A percentile compares a stretch with the other conserved stretches of the same genome.
These are phyloP conservation scores for Gerris lacustris DNA, from an alignment of 2,888 invertebrate species.

Conservation along the genomic window DNA sequence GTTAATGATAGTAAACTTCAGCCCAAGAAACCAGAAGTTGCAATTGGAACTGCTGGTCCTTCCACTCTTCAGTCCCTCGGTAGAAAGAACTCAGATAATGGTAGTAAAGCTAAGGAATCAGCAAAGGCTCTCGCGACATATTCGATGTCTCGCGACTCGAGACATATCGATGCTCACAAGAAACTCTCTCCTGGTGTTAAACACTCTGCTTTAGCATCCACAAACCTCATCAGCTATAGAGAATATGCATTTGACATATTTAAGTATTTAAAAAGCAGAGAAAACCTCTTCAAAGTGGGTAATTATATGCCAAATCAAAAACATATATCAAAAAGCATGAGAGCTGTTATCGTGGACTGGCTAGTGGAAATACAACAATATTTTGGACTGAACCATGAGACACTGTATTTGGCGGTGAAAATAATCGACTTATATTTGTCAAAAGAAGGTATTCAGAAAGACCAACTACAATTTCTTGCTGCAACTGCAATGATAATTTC, in stretches of 20 bases:
- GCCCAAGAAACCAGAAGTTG: neutral
- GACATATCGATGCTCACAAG: slow-evolving; percentile 6
- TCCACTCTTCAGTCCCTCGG: neutral
- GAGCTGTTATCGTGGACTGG: slow-evolving; percentile 93
- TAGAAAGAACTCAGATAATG: slow-evolving; percentile 18
- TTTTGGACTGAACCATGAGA: slow-evolving; percentile 97
- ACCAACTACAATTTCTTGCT: slow-evolving; percentile 80
- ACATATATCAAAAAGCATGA: slow-evolving; percentile 64
- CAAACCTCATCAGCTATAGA: slow-evolving; percentile 75
- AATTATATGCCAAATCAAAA: slow-evolving; percentile 74
- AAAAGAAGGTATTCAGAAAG: slow-evolving; percentile 54
- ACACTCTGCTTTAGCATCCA: slow-evolving; percentile 76
- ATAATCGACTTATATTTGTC: slow-evolving; percentile 80
- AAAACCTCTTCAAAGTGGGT: slow-evolving; percentile 57
- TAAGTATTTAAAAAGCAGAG: slow-evolving; percentile 75
- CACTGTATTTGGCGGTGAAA: slow-evolving; percentile 91
- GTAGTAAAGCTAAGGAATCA: neutral
- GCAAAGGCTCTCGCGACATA: neutral
- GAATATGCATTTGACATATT: slow-evolving; percentile 91
- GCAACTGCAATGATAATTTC: slow-evolving; percentile 89
- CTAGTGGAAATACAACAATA: slow-evolving; percentile 96
- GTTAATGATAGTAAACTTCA: neutral
- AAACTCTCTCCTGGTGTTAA: slow-evolving; percentile 51
- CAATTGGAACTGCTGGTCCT: neutral
- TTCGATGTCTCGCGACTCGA: too few species aligned